Percentiles rank a stretch among this genome's conserved stretches.
Evolutionary conservation across 2,113 vertebrate genomes (phyloP).

Genomic region (Muscicapa adusta): DNA sequence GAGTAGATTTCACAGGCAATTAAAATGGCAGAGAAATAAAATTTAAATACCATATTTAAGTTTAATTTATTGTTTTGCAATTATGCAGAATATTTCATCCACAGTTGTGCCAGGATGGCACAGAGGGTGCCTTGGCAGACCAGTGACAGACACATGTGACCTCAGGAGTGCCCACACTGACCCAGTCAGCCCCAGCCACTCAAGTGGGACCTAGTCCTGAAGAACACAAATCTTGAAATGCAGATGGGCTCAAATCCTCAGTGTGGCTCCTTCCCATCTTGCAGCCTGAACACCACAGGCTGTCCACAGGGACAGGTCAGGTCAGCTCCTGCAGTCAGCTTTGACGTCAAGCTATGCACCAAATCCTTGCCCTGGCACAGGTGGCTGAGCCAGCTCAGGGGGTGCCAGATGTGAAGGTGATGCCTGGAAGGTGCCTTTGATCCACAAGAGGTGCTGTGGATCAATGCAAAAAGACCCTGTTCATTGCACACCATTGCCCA

Average conservation of each 20-base stretch:
- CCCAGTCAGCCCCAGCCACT: fast-evolving
- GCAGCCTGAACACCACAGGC: background rate
- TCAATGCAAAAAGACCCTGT: fast-evolving
- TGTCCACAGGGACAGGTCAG: background rate
- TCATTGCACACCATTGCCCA: background rate
- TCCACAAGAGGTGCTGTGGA: background rate
- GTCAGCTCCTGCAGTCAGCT: fast-evolving
- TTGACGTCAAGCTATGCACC: background rate
- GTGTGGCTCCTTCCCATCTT: background rate
- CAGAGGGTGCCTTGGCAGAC: fast-evolving
- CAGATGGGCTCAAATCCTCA: background rate
- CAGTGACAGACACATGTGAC: fast-evolving
- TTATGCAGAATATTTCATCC: background rate
- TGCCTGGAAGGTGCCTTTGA: background rate
- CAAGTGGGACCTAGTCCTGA: background rate
- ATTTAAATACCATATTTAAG: background rate
- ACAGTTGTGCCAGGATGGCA: background rate
- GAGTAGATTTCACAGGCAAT: background rate
- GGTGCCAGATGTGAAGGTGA: background rate
- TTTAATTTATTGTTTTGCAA: background rate
- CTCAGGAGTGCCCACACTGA: background rate
- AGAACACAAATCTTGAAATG: background rate
- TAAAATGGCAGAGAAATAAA: background rate
- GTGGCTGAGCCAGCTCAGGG: background rate
- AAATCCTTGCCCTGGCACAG: fast-evolving